These are phyloP conservation scores for Vanacampus margaritifer DNA, from an alignment of 2,113 vertebrate genomes.

Conservation along the genomic window DNA sequence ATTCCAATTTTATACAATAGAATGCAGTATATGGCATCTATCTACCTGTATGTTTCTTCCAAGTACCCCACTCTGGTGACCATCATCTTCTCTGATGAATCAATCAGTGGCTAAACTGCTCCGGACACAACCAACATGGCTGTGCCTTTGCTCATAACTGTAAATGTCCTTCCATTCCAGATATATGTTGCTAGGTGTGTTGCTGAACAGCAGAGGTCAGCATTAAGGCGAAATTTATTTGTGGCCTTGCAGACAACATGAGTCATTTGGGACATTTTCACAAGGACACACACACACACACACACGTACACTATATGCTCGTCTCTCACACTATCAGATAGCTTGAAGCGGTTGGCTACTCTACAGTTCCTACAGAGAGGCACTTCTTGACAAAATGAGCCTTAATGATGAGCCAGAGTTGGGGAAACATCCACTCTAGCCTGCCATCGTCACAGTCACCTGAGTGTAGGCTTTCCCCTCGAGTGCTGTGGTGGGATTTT, in stretches of 20 bases:
- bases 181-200: slow-evolving; percentile 6
- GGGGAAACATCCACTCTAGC: slow-evolving; percentile 4
- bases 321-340: slow-evolving; percentile 7
- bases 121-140: background rate
- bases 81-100: no score
- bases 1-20: no score
- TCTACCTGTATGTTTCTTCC: no score
- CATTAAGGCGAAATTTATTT: slow-evolving; percentile 23
- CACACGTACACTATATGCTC: background rate
- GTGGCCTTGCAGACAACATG: background rate
- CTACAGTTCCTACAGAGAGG: slow-evolving; percentile 33
- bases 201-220: slow-evolving; percentile 43
- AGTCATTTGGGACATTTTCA: background rate
- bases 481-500: slow-evolving; percentile 3
- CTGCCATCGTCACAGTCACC: background rate
- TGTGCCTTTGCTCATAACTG: background rate
- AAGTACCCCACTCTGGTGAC: no score
- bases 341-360: slow-evolving; percentile 13
- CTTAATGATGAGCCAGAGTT: slow-evolving; percentile 3
- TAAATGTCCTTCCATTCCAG: background rate
- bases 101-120: background rate
- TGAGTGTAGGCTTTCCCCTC: background rate
- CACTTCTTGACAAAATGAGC: slow-evolving; percentile 14
- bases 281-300: background rate
- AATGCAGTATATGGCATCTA: no score